Evolutionary conservation across 2,113 vertebrate genomes (phyloP), one percentile per base, ranked within the genome.

Genomic region (Glaucidium brasilianum): DNA sequence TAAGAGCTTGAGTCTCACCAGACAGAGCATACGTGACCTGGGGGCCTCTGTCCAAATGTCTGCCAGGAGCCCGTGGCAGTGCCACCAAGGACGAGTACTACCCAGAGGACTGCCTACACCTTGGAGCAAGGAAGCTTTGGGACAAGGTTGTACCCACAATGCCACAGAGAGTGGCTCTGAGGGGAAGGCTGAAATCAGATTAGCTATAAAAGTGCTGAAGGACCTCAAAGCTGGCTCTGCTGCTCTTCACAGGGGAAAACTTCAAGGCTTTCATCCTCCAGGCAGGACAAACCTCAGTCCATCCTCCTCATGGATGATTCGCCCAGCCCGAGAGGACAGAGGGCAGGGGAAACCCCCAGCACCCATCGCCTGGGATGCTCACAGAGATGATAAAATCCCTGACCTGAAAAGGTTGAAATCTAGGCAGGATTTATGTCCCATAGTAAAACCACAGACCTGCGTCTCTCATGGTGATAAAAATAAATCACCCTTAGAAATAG

Each of bases 401-500:
- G 91, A 94, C 85, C 94, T 67, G 7, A 67, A 96, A 94, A 93
- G 96, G 92, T 84, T 90, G 94, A 94, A 92, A 94, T 93, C 39
- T 41, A 74, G 68, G 72, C 64, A 92, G 59, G 64, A 95, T 96
- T 96, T 96, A 94, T 91, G 56, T 71, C 59, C 68, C 23, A 35
- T 37, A 90, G 79, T 96, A 96, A 96, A 94, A 86, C 37, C 45
- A 66, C 75, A 80, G 72, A 66, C 56, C 91, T 83, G 80, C 64
- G 50, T 95, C 72, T 92, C 90, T 89, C 52, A 1, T 4, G 35
- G 90, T 56, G 79, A 96, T 96, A 96, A 97, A 97, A 97, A 95
- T 95, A 97, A 96, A 97, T 97, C 96, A 97, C 79, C 94, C 88
- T 96, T 96, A 95, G 92, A 97, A 96, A 62, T 30, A 95, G 96